A percentile compares a stretch with the other conserved stretches of the same genome.
phyloP scores from a whole-genome alignment of 2,113 vertebrate species.

The Dipodomys stephensi region DNA sequence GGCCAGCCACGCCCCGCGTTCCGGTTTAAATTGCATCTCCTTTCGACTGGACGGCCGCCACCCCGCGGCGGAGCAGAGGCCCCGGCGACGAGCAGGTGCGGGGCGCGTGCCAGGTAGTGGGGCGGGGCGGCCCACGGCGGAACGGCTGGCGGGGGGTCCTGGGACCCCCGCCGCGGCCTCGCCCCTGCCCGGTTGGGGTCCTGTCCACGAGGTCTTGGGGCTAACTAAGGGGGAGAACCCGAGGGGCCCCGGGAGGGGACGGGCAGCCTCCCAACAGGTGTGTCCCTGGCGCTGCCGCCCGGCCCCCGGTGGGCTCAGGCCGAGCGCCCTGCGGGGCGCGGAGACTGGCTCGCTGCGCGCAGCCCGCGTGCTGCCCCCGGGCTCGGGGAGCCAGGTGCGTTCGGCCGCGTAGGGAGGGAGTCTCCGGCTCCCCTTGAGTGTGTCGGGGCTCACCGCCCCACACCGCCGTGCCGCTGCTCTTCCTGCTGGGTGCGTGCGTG shows the following conservation, averaged over 20 bases:
- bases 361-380: constrained; percentile 56
- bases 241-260: constrained; percentile 58
- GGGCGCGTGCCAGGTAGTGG: background rate
- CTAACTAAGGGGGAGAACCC: constrained; percentile 49
- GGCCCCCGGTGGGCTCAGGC: no score
- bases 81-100: background rate
- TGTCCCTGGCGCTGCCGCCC: background rate
- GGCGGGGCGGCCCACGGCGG: background rate
- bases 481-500: background rate
- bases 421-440: background rate
- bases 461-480: background rate
- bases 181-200: background rate
- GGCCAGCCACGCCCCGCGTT: background rate
- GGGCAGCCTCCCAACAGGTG: constrained; percentile 84
- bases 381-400: constrained; percentile 57
- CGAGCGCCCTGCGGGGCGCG: no score
- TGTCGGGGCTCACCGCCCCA: background rate
- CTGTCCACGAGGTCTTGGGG: constrained; percentile 64
- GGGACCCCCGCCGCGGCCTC: background rate
- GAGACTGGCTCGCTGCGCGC: background rate
- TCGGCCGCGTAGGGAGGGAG: constrained; percentile 45
- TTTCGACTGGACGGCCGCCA: background rate
- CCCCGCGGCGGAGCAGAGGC: background rate
- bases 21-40: constrained; percentile 2
- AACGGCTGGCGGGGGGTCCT: rapidly evolving